These are phyloP conservation scores for Axea sp. DNA, from an alignment of 2,888 invertebrate genomes.

Conservation along the genomic window DNA sequence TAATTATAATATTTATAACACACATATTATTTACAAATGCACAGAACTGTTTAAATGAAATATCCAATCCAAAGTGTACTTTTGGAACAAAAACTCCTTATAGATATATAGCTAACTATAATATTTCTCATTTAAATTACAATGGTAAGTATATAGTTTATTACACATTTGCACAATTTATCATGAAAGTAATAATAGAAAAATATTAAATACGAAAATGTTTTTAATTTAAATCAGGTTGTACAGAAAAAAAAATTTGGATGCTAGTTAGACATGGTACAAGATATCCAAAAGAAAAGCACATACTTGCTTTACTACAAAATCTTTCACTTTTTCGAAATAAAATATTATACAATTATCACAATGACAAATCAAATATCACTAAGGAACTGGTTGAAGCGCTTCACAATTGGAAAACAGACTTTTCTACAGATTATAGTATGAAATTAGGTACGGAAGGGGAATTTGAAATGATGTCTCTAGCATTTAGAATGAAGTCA, in stretches of 20 bases:
- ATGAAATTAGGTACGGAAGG: slow-evolving; percentile 87
- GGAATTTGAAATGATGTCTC: slow-evolving; percentile 85
- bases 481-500: slow-evolving; percentile 87
- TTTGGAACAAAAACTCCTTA: slow-evolving; percentile 88
- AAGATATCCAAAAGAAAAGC: slow-evolving; percentile 84
- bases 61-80: slow-evolving; percentile 76
- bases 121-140: slow-evolving; percentile 82
- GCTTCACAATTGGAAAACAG: slow-evolving; percentile 83
- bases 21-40: slow-evolving; percentile 5
- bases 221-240: too few relatives aligned
- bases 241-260: slow-evolving; percentile 86
- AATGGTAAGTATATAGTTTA: slow-evolving; percentile 77
- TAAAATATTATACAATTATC: slow-evolving; percentile 81
- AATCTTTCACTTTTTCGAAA: slow-evolving; percentile 81
- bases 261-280: slow-evolving; percentile 88
- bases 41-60: slow-evolving; percentile 57
- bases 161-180: neutral
- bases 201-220: too few relatives aligned
- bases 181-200: neutral
- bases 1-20: slow-evolving; percentile 3
- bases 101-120: slow-evolving; percentile 84
- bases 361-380: slow-evolving; percentile 79
- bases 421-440: slow-evolving; percentile 80
- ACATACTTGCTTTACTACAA: slow-evolving; percentile 81
- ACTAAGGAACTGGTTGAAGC: slow-evolving; percentile 78